Evolutionary conservation across 2,888 invertebrate species (phyloP).

Genomic region (Calameuta pallipes): DNA sequence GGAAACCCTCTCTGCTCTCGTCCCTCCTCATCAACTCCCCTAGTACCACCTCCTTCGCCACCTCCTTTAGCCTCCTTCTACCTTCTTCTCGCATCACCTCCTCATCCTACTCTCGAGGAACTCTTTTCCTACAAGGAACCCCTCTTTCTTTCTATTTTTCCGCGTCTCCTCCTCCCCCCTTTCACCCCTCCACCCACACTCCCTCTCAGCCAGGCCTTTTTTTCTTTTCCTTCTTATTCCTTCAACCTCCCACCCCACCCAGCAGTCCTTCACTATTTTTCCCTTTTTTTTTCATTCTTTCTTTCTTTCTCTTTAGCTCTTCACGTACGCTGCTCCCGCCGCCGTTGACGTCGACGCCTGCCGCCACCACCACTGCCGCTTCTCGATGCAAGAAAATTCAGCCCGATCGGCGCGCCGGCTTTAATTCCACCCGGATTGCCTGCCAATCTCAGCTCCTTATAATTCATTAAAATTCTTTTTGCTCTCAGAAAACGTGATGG

Average conservation of each 20-base stretch:
- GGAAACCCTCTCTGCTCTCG: constrained; percentile 59
- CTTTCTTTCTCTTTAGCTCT: constrained; percentile 26
- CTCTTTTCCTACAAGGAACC: constrained; percentile 19
- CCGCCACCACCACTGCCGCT: background rate
- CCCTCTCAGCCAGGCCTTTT: constrained; percentile 33
- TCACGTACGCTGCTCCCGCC: background rate
- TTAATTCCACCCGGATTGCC: constrained; percentile 48
- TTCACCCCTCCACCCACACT: constrained; percentile 29
- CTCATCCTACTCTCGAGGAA: constrained; percentile 3
- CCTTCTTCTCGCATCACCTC: constrained; percentile 24
- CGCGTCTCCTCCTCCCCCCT: constrained; percentile 39
- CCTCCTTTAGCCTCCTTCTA: constrained; percentile 27
- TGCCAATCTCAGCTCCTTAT: constrained; percentile 56
- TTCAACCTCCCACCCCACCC: constrained; percentile 34
- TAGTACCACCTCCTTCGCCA: constrained; percentile 27
- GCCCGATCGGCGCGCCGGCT: constrained; percentile 20
- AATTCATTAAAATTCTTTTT: constrained; percentile 66
- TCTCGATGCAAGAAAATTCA: constrained; percentile 8
- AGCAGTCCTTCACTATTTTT: constrained; percentile 31
- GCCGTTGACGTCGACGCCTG: background rate
- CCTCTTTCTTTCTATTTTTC: constrained; percentile 22
- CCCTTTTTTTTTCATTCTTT: constrained; percentile 32
- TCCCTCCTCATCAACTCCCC: constrained; percentile 48
- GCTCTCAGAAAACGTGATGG: constrained; percentile 64
- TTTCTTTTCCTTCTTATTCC: constrained; percentile 38